Conservation (phyloP, 2,113 vertebrate species). For the Haplochromis vanheusdeni region DNA sequence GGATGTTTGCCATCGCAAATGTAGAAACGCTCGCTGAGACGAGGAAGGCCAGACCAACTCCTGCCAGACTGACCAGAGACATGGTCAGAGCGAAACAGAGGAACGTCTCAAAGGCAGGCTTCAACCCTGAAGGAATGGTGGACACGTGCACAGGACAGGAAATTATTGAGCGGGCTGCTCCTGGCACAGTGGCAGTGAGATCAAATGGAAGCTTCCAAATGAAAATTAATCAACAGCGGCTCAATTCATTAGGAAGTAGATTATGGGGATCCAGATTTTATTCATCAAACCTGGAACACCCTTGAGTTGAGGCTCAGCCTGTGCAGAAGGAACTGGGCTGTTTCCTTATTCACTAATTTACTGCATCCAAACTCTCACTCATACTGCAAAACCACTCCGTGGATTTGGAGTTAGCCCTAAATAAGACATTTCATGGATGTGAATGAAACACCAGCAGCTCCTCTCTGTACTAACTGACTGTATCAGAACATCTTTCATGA, state of each 20-base stretch:
- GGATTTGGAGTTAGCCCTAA: background rate
- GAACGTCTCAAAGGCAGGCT: conserved; percentile 59
- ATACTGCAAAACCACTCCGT: background rate
- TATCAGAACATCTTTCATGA: background rate
- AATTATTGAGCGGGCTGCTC: background rate
- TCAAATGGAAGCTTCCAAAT: background rate
- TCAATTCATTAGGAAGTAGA: background rate
- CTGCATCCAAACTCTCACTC: background rate
- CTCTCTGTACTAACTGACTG: background rate
- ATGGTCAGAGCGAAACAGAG: conserved; percentile 68
- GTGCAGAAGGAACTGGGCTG: background rate
- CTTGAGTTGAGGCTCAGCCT: background rate
- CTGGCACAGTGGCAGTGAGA: background rate
- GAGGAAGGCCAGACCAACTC: conserved; percentile 72
- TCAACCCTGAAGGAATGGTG: conserved; percentile 53
- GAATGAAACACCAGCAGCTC: background rate
- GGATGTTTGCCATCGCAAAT: conserved; percentile 74
- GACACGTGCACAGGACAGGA: background rate
- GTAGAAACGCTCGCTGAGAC: conserved; percentile 70
- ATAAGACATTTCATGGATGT: background rate
- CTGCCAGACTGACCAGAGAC: conserved; percentile 71
- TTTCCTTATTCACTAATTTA: background rate
- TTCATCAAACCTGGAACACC: background rate
- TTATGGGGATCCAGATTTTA: background rate
- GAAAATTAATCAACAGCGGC: background rate